phyloP scores from a whole-genome alignment of 2,113 vertebrate genomes.

The Colinus virginianus region DNA sequence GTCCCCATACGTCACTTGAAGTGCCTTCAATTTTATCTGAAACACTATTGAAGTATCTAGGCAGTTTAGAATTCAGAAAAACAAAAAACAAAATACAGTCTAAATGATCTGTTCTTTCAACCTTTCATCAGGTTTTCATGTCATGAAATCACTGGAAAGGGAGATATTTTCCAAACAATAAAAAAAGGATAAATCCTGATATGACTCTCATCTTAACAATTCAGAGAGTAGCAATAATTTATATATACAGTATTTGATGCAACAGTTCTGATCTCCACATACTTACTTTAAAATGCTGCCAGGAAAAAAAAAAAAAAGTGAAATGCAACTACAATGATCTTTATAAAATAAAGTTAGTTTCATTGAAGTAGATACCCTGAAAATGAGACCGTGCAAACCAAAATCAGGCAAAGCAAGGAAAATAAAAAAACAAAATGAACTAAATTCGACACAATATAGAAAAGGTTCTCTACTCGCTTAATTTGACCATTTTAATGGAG shows the following conservation, averaged over 20 bases:
- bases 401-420: not conserved
- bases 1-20: not conserved
- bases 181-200: not conserved
- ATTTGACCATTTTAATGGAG: slow-evolving; percentile 52
- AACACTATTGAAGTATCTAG: not conserved
- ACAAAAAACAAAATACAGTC: not conserved
- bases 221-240: not conserved
- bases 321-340: not conserved
- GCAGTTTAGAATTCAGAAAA: not conserved
- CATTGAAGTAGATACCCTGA: not conserved
- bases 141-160: not conserved
- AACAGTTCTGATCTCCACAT: not conserved
- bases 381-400: not conserved
- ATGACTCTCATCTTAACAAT: rapidly evolving
- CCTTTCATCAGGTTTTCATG: not conserved
- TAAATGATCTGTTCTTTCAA: not conserved
- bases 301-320: not conserved
- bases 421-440: not conserved
- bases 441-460: not conserved
- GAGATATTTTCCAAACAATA: not conserved
- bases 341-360: not conserved
- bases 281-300: not conserved
- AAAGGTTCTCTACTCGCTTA: slow-evolving; percentile 16
- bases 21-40: not conserved
- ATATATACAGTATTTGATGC: not conserved